These are phyloP conservation scores for Oriolus oriolus DNA, from an alignment of 2,113 vertebrate genomes.

Conservation along the genomic window DNA sequence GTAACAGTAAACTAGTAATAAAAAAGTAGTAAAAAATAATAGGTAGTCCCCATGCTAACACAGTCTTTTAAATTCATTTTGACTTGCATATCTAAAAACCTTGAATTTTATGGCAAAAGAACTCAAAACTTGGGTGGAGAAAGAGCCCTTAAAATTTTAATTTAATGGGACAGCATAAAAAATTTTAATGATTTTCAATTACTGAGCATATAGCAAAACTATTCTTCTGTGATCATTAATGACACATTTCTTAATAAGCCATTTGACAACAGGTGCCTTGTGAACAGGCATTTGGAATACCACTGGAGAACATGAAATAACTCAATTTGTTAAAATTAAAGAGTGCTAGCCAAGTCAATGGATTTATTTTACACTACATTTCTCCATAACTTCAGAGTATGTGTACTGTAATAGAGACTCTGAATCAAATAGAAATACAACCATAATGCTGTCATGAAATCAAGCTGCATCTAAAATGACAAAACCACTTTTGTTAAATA, in stretches of 20 bases:
- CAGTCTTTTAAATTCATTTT: neutral
- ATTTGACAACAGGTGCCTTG: neutral
- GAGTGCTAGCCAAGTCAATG: neutral
- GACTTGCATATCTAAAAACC: neutral
- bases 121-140: accelerated
- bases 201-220: neutral
- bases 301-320: neutral
- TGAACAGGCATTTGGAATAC: neutral
- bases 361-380: neutral
- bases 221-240: neutral
- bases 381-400: neutral
- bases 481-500: slow-evolving; percentile 10
- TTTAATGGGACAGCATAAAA: neutral
- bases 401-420: neutral
- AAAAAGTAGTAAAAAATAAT: neutral
- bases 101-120: neutral
- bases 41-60: neutral
- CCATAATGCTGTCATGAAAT: slow-evolving; percentile 15
- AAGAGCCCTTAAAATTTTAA: neutral
- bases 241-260: neutral
- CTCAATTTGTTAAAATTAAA: neutral
- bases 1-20: neutral
- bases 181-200: neutral
- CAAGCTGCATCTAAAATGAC: slow-evolving; percentile 16
- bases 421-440: slow-evolving; percentile 3